phyloP scores from a whole-genome alignment of 2,888 invertebrate genomes.

The Aleiodes testaceus region DNA sequence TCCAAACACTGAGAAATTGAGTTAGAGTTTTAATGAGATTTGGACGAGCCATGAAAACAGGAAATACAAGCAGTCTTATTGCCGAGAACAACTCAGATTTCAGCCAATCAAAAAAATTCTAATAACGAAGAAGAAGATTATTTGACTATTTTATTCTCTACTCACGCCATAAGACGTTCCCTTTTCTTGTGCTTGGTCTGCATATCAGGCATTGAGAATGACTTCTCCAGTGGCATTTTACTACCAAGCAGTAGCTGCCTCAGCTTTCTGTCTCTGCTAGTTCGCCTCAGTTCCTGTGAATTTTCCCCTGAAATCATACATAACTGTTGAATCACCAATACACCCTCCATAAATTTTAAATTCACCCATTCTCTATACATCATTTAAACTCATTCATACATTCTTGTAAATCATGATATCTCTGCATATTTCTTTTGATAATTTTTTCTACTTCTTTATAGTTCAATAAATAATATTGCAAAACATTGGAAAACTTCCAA shows the following conservation, averaged over 20 bases:
- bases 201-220: slow-evolving; percentile 89
- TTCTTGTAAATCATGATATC: too few species aligned
- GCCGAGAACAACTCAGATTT: too few species aligned
- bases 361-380: neutral
- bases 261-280: slow-evolving; percentile 74
- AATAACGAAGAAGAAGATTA: too few species aligned
- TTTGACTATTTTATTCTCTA: slow-evolving; percentile 55
- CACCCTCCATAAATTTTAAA: neutral
- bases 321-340: neutral
- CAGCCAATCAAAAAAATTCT: too few species aligned
- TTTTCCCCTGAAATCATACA: slow-evolving; percentile 30
- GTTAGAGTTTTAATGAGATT: slow-evolving; percentile 41
- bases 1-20: slow-evolving; percentile 21
- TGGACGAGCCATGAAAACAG: slow-evolving; percentile 19
- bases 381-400: too few species aligned
- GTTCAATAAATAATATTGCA: slow-evolving; percentile 21
- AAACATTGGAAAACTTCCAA: slow-evolving; percentile 31
- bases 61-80: neutral
- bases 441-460: neutral
- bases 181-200: slow-evolving; percentile 83
- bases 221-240: slow-evolving; percentile 83
- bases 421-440: too few species aligned
- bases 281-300: slow-evolving; percentile 55
- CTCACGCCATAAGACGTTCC: slow-evolving; percentile 82
- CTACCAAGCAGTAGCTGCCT: slow-evolving; percentile 75